Conservation (phyloP, 2,113 vertebrate genomes). For the Lagopus muta region DNA sequence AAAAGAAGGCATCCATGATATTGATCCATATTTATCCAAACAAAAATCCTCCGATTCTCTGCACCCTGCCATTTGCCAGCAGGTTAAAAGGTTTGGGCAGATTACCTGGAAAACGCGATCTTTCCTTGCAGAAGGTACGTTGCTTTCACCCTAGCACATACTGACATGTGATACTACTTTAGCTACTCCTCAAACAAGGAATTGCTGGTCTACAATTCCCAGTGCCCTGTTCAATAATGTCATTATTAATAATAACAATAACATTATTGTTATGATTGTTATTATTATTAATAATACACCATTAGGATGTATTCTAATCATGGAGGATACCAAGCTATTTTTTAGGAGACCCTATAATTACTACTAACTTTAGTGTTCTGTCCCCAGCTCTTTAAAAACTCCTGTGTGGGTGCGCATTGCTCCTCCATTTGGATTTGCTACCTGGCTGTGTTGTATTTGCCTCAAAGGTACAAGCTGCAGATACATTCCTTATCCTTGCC, state of each 20-base stretch:
- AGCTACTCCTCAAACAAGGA: neutral
- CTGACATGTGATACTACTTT: neutral
- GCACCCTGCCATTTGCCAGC: neutral
- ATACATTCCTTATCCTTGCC: neutral
- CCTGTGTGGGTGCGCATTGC: neutral
- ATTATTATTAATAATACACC: neutral
- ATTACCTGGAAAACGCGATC: neutral
- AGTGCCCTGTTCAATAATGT: neutral
- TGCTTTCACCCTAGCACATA: neutral
- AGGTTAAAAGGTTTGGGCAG: neutral
- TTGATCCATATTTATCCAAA: neutral
- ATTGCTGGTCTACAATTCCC: neutral
- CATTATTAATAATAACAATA: neutral
- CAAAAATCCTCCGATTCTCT: neutral
- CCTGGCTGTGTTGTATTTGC: neutral
- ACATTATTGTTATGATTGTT: too few relatives aligned
- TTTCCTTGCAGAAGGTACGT: neutral
- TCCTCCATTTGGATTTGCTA: neutral
- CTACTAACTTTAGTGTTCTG: neutral
- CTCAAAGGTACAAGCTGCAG: neutral
- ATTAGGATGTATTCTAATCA: neutral
- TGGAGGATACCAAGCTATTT: neutral
- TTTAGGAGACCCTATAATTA: neutral
- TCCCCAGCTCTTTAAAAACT: neutral
- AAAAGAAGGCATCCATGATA: neutral